These are phyloP conservation scores for Patiria miniata DNA, from an alignment of 35 echinoderm and acorn worm species.

Conservation along the genomic window DNA sequence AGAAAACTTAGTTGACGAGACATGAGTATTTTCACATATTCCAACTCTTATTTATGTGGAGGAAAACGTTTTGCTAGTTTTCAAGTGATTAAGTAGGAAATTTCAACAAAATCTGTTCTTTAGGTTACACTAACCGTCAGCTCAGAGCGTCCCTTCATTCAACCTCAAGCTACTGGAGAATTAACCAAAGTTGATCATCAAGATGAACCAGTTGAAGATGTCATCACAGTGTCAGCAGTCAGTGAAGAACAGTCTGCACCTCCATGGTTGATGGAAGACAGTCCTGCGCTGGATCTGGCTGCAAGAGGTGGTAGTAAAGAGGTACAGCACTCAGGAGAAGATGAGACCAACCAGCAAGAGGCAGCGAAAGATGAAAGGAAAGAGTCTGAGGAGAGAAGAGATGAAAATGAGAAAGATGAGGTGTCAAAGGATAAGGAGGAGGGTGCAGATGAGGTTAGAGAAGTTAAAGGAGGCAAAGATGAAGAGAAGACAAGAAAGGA, in stretches of 20 bases:
- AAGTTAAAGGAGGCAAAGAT: neutral
- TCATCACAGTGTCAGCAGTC: neutral
- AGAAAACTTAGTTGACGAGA: too few species aligned
- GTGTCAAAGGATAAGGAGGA: neutral
- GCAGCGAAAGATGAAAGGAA: neutral
- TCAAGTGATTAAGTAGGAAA: too few species aligned
- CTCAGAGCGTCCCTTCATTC: slow-evolving; percentile 42
- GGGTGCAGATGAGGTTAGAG: neutral
- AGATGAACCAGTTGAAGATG: neutral
- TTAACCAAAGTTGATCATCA: neutral
- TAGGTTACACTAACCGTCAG: slow-evolving; percentile 52
- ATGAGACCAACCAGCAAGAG: neutral
- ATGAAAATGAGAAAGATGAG: neutral
- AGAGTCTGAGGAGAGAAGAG: neutral
- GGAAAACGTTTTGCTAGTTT: too few species aligned
- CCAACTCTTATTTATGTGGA: too few species aligned
- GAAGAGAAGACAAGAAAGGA: neutral
- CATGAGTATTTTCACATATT: too few species aligned
- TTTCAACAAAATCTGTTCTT: too few species aligned
- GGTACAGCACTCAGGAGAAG: too few species aligned
- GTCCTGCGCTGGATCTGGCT: neutral
- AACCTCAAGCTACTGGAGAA: neutral
- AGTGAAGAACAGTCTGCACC: neutral
- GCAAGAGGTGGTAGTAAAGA: neutral
- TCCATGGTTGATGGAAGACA: neutral